These are phyloP conservation scores for Hucho hucho DNA, from an alignment of 2,113 vertebrate species.

Conservation along the genomic window DNA sequence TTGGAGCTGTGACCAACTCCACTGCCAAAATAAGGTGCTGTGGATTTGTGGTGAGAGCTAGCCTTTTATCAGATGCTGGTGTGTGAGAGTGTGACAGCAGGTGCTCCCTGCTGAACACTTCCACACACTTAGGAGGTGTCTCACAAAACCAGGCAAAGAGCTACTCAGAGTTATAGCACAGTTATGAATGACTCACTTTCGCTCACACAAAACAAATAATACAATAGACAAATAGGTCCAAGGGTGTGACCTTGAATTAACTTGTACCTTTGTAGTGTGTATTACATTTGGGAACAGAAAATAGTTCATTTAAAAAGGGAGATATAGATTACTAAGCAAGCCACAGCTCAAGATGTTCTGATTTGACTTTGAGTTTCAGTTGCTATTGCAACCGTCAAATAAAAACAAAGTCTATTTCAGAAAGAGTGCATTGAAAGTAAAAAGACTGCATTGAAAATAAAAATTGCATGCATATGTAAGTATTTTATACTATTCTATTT, in stretches of 20 bases:
- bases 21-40: background rate
- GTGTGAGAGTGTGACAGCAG: conserved; percentile 4
- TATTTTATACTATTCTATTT: conserved; percentile 27
- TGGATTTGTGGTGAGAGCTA: background rate
- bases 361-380: conserved; percentile 49
- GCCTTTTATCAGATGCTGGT: background rate
- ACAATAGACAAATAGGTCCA: no score
- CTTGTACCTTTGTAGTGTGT: background rate
- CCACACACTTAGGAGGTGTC: background rate
- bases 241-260: background rate
- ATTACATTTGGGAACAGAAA: background rate
- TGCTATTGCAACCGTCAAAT: conserved; percentile 39
- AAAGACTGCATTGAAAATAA: conserved; percentile 41
- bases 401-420: conserved; percentile 49
- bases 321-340: background rate
- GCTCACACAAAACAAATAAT: background rate
- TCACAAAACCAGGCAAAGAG: background rate
- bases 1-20: background rate
- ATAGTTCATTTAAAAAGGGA: no score
- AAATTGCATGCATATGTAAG: conserved; percentile 11
- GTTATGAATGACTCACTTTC: background rate
- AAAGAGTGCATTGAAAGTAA: conserved; percentile 38
- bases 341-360: conserved; percentile 23
- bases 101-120: background rate
- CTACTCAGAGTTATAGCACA: background rate